These are phyloP conservation scores for Criorhina ranunculi DNA, from an alignment of 2,888 invertebrate genomes.

Conservation along the genomic window DNA sequence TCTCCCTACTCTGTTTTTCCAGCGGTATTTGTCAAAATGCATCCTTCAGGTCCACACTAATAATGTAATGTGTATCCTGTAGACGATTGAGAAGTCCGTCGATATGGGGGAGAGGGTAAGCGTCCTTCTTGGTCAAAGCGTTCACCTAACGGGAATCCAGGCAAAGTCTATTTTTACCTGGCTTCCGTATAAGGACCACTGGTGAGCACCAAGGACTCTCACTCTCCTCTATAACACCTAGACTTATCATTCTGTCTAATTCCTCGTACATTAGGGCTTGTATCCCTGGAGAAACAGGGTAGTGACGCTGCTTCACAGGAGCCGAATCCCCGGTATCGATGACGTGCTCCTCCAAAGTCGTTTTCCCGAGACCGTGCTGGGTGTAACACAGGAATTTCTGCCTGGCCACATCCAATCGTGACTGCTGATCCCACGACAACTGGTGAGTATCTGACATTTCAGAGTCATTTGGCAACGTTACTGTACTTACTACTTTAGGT, in stretches of 20 bases:
- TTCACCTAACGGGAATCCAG: constrained; percentile 1
- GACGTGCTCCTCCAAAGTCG: constrained; percentile 24
- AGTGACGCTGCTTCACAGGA: constrained; percentile 71
- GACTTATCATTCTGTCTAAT: constrained; percentile 79
- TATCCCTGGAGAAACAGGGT: constrained; percentile 68
- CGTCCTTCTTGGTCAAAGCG: constrained; percentile 11
- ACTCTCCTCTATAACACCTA: constrained; percentile 68
- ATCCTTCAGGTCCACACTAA: neutral
- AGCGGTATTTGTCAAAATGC: constrained; percentile 7
- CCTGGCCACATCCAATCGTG: constrained; percentile 2
- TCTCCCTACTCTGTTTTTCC: constrained; percentile 7
- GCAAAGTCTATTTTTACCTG: constrained; percentile 73
- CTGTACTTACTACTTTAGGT: constrained; percentile 1
- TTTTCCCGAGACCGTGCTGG: constrained; percentile 27
- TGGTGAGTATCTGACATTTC: neutral
- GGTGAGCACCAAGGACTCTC: constrained; percentile 79
- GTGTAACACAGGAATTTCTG: constrained; percentile 11
- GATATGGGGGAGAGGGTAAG: too few relatives aligned
- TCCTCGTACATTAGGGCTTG: constrained; percentile 76
- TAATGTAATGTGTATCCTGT: neutral
- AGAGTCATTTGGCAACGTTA: neutral
- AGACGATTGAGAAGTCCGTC: neutral
- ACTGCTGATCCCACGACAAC: neutral
- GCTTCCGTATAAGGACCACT: constrained; percentile 77
- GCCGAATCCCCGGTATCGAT: constrained; percentile 59